Percentiles rank a stretch among this genome's conserved stretches.
These are phyloP conservation scores for Drosophila persimilis DNA, from an alignment of 1,140 invertebrate genomes.

Conservation along the genomic window DNA sequence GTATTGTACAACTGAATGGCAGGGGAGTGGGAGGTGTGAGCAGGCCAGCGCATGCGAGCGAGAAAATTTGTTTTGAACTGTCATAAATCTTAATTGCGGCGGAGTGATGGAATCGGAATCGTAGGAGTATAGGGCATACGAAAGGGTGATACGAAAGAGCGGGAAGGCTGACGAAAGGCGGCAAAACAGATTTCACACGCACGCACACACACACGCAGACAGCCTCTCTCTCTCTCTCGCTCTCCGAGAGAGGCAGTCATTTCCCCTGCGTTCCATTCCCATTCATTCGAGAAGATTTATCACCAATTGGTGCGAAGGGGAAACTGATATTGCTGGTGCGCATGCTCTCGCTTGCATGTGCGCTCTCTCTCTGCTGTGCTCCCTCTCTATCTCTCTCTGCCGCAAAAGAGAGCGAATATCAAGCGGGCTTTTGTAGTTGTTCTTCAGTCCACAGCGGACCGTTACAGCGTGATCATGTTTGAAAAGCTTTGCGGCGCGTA, in stretches of 20 bases:
- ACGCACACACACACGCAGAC: slow-evolving; percentile 13
- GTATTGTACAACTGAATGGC: neutral
- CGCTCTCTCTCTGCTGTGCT: slow-evolving; percentile 23
- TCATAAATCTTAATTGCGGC: slow-evolving; percentile 80
- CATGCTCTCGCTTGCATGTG: slow-evolving; percentile 15
- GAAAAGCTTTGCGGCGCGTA: slow-evolving; percentile 61
- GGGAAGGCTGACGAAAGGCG: slow-evolving; percentile 41
- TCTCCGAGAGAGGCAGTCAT: slow-evolving; percentile 5
- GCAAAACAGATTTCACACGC: slow-evolving; percentile 51
- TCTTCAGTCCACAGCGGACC: slow-evolving; percentile 70
- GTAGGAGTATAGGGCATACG: slow-evolving; percentile 49
- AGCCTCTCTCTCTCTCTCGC: slow-evolving; percentile 10
- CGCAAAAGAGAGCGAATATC: slow-evolving; percentile 20
- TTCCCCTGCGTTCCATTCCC: slow-evolving; percentile 66
- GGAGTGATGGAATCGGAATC: slow-evolving; percentile 76
- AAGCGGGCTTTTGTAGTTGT: slow-evolving; percentile 26
- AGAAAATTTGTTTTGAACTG: slow-evolving; percentile 79
- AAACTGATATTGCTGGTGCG: slow-evolving; percentile 41
- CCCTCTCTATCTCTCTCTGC: slow-evolving; percentile 6
- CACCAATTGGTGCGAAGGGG: slow-evolving; percentile 66
- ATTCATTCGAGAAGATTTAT: slow-evolving; percentile 45
- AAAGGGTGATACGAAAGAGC: slow-evolving; percentile 17
- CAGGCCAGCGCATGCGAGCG: slow-evolving; percentile 67
- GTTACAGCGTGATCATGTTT: slow-evolving; percentile 75
- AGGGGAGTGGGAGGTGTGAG: slow-evolving; percentile 22